Conservation (phyloP, 2,888 invertebrate genomes). For the Clepsis dumicolana region DNA sequence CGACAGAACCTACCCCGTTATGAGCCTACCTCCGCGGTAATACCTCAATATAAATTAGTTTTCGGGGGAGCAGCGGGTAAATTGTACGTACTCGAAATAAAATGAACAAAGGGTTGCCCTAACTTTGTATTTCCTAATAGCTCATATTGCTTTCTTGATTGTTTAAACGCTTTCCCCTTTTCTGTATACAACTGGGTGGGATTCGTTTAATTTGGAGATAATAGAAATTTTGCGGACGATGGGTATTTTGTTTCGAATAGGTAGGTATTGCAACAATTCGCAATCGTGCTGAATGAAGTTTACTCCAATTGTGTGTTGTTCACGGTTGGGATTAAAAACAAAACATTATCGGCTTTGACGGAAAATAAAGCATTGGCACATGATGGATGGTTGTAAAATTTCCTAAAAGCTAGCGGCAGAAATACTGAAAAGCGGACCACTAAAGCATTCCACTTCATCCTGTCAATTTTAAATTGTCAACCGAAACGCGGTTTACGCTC, state of each 20-base stretch:
- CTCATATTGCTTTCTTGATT: conserved; percentile 68
- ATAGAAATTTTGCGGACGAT: background rate
- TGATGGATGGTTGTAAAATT: conserved; percentile 11
- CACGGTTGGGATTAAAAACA: background rate
- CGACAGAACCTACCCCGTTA: conserved; percentile 43
- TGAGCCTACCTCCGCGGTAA: conserved; percentile 41
- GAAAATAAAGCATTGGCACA: conserved; percentile 25
- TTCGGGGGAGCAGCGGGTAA: conserved; percentile 40
- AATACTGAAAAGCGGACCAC: conserved; percentile 14
- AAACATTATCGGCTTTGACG: background rate
- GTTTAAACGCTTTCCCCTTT: conserved; percentile 64
- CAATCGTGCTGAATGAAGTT: background rate
- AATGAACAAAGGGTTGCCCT: conserved; percentile 63
- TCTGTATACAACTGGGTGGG: conserved; percentile 46
- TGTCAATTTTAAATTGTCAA: conserved; percentile 16
- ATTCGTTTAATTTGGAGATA: conserved; percentile 44
- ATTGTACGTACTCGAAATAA: conserved; percentile 50
- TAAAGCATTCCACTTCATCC: conserved; percentile 28
- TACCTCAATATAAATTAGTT: conserved; percentile 50
- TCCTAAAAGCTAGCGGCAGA: conserved; percentile 19
- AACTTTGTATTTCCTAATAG: conserved; percentile 58
- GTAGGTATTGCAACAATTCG: background rate
- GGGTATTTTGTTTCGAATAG: background rate
- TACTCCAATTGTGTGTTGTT: background rate
- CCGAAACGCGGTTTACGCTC: conserved; percentile 22